These are phyloP conservation scores for Cotesia congregata DNA, from an alignment of 2,888 invertebrate genomes.

Conservation along the genomic window DNA sequence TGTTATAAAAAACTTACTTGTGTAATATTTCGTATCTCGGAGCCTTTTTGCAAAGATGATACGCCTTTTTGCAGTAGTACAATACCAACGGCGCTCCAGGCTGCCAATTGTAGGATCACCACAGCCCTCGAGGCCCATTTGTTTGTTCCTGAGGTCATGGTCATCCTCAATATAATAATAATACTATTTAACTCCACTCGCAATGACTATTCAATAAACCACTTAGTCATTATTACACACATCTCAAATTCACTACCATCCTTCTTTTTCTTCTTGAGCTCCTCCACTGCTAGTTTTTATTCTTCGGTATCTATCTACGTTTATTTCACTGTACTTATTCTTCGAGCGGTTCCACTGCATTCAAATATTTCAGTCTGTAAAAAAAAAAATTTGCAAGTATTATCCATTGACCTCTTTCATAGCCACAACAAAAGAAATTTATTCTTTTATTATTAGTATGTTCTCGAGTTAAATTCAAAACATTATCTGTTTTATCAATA, in stretches of 20 bases:
- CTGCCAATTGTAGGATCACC: constrained; percentile 58
- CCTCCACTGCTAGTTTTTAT: background rate
- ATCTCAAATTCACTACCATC: constrained; percentile 16
- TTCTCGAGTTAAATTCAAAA: too few species aligned
- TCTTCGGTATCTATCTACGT: background rate
- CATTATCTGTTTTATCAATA: too few species aligned
- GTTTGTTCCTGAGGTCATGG: constrained; percentile 54
- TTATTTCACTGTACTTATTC: constrained; percentile 2
- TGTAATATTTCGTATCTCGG: constrained; percentile 40
- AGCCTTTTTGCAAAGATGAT: constrained; percentile 50
- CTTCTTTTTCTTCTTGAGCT: background rate
- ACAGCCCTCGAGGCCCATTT: constrained; percentile 61
- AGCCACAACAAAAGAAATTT: background rate
- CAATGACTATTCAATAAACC: background rate
- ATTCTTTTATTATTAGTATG: background rate
- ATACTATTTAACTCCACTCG: background rate
- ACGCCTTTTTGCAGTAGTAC: constrained; percentile 60
- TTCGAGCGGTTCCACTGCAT: background rate
- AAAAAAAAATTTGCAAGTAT: constrained; percentile 33
- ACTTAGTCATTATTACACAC: constrained; percentile 1
- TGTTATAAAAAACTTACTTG: constrained; percentile 32
- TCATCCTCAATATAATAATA: constrained; percentile 46
- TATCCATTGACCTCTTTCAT: constrained; percentile 31
- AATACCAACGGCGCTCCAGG: constrained; percentile 60
- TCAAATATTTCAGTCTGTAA: constrained; percentile 21